A percentile compares a stretch with the other conserved stretches of the same genome.
phyloP scores from a whole-genome alignment of 2,797 vertebrate species.

The Pelochelys cantorii region DNA sequence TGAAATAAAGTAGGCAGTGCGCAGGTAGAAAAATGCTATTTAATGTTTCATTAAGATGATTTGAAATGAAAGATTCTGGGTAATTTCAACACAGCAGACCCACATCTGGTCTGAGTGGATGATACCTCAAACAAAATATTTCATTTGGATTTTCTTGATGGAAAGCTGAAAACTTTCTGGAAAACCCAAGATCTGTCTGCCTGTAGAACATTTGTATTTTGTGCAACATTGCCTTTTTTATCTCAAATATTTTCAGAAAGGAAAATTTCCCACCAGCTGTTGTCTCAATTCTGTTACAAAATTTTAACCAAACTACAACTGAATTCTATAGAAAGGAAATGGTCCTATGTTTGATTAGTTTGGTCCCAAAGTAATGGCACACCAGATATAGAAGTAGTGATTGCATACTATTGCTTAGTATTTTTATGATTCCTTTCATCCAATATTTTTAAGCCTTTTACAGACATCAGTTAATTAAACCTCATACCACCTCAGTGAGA shows the following conservation, averaged over 20 bases:
- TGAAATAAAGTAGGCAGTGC: not conserved
- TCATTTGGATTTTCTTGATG: not conserved
- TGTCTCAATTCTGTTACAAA: not conserved
- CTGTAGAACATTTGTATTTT: not conserved
- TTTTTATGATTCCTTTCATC: not conserved
- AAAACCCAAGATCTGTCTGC: not conserved
- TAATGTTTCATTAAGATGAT: not conserved
- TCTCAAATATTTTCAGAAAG: not conserved
- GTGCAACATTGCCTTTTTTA: not conserved
- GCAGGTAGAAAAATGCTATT: not conserved
- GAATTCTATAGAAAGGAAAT: not conserved
- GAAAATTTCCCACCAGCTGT: not conserved
- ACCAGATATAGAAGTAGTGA: accelerated
- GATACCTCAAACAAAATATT: not conserved
- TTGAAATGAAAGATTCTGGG: not conserved
- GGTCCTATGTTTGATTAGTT: not conserved
- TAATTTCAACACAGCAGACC: not conserved
- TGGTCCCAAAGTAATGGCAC: accelerated
- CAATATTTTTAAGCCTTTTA: not conserved
- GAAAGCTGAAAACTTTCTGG: not conserved
- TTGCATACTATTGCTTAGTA: not conserved
- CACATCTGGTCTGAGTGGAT: not conserved
- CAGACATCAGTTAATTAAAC: not conserved
- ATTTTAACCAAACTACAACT: not conserved
- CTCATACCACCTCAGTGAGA: not conserved